Percentiles rank a stretch among this genome's conserved stretches.
Conservation (phyloP, 2,113 vertebrate genomes). For the Atrichornis clamosus region DNA sequence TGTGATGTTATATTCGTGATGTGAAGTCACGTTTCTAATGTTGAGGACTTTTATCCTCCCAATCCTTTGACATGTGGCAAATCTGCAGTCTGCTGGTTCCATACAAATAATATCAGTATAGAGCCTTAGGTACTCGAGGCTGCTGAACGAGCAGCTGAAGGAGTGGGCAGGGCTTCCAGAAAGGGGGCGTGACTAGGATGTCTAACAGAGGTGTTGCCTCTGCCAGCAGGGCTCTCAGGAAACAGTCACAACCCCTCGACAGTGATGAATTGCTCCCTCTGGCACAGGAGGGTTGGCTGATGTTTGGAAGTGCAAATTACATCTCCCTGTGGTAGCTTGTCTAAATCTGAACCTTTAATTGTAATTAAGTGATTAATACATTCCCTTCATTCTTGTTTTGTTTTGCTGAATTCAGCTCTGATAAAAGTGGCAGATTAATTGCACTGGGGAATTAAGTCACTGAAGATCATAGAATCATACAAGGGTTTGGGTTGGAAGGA, state of each 20-base stretch:
- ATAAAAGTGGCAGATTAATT: slow-evolving; percentile 20
- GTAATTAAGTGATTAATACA: neutral
- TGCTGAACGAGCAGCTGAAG: neutral
- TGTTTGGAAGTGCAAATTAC: neutral
- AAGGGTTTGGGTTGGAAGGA: neutral
- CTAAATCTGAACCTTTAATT: neutral
- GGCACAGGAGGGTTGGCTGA: neutral
- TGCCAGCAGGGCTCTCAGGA: neutral
- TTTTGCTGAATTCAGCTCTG: slow-evolving; percentile 1
- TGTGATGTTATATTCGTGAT: neutral
- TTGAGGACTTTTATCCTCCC: neutral
- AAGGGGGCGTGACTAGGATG: neutral
- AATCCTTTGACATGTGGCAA: neutral
- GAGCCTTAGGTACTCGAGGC: neutral
- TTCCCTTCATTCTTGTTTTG: slow-evolving; percentile 19
- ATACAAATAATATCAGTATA: neutral
- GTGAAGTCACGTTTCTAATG: neutral
- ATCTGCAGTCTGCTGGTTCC: neutral
- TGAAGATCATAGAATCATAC: neutral
- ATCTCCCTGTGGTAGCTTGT: slow-evolving; percentile 2
- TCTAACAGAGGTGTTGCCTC: neutral
- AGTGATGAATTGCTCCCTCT: neutral
- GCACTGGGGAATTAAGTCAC: neutral
- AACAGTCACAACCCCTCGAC: neutral
- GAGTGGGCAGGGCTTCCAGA: neutral